Percentiles rank a stretch among this genome's conserved stretches.
phyloP scores from a whole-genome alignment of 2,797 vertebrate genomes.

The Caiman crocodilus region DNA sequence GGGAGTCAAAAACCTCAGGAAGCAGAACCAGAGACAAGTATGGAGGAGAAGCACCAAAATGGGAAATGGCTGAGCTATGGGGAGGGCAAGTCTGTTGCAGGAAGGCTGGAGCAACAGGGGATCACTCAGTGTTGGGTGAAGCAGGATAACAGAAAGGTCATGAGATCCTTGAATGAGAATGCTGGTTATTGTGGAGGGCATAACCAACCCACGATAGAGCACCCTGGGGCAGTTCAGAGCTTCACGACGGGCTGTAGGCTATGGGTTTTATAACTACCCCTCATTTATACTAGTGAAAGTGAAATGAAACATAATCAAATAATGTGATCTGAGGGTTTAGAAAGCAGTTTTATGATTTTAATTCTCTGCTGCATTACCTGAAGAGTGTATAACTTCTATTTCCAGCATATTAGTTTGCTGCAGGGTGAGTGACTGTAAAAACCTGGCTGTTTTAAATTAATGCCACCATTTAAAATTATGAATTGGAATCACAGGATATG shows the following conservation, averaged over 20 bases:
- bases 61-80: too few relatives aligned
- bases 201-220: not conserved
- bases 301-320: not conserved
- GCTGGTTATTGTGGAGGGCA: not conserved
- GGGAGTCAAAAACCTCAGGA: too few relatives aligned
- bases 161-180: not conserved
- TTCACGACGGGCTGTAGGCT: not conserved
- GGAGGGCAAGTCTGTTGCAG: too few relatives aligned
- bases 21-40: too few relatives aligned
- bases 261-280: not conserved
- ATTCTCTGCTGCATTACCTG: not conserved
- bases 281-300: not conserved
- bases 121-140: too few relatives aligned
- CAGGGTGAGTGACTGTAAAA: not conserved
- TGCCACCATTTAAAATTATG: not conserved
- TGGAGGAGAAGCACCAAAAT: too few relatives aligned
- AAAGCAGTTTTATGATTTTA: not conserved
- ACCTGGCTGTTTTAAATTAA: not conserved
- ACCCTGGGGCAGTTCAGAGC: not conserved
- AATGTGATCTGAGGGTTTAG: not conserved
- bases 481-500: not conserved
- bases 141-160: not conserved
- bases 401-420: not conserved
- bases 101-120: too few relatives aligned
- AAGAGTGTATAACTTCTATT: not conserved